Conservation (phyloP, 2,888 invertebrate species). For the Lordiphosa fenestrarum region DNA sequence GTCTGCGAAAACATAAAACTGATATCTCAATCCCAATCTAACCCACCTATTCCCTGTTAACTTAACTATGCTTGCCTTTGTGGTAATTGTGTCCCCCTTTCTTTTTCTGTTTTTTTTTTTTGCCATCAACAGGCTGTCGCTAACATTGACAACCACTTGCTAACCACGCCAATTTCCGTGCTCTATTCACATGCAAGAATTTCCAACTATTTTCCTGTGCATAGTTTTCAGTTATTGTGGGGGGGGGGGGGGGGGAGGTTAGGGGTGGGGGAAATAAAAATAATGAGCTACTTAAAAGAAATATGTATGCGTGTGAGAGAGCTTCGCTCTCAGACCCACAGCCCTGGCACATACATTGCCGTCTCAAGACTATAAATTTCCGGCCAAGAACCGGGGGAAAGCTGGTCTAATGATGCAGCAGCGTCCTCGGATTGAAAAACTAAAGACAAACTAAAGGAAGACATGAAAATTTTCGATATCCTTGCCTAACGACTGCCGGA, state of each 20-base stretch:
- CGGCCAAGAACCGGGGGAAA: constrained; percentile 35
- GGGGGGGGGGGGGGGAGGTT: constrained; percentile 3
- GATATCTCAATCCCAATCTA: too few species aligned
- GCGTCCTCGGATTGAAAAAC: constrained; percentile 23
- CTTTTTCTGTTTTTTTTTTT: too few species aligned
- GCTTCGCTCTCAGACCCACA: constrained; percentile 29
- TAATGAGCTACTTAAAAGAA: constrained; percentile 63
- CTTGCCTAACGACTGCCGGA: constrained; percentile 68
- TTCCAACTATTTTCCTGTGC: constrained; percentile 17
- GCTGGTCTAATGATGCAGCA: constrained; percentile 53
- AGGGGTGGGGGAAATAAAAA: constrained; percentile 28
- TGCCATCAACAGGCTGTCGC: too few species aligned
- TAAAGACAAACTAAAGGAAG: constrained; percentile 74
- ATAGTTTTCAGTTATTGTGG: constrained; percentile 37
- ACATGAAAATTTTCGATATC: constrained; percentile 75
- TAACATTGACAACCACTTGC: too few species aligned
- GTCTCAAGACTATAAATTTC: constrained; percentile 64
- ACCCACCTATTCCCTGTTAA: too few species aligned
- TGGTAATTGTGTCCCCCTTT: too few species aligned
- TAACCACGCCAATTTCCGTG: too few species aligned
- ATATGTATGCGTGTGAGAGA: constrained; percentile 30
- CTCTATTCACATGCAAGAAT: too few species aligned
- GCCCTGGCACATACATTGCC: constrained; percentile 5
- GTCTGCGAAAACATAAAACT: too few species aligned
- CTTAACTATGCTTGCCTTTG: too few species aligned